Percentiles rank a stretch among this genome's conserved stretches.
These are phyloP conservation scores for Cheirogaleus medius DNA, from an alignment of 2,113 vertebrate species.

Conservation along the genomic window DNA sequence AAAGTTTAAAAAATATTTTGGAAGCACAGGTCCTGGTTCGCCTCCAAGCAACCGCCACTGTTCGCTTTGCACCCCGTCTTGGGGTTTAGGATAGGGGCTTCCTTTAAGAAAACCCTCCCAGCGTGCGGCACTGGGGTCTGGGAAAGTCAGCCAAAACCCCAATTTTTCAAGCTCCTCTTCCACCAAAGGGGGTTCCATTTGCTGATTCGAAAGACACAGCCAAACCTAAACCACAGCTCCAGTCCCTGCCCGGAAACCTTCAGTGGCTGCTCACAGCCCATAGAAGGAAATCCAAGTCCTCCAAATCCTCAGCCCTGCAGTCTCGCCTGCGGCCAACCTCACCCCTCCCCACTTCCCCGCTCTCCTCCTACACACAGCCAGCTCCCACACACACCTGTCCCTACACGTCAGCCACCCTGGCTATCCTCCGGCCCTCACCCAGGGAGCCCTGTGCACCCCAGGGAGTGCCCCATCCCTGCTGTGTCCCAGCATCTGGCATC, in stretches of 20 bases:
- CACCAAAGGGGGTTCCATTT: background rate
- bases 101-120: background rate
- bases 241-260: background rate
- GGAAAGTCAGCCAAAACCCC: background rate
- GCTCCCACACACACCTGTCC: background rate
- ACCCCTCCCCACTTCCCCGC: background rate
- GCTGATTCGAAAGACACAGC: background rate
- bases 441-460: background rate
- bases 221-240: background rate
- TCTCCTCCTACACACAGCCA: background rate
- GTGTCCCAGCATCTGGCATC: background rate
- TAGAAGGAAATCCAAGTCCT: conserved; percentile 7
- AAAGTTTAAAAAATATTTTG: background rate
- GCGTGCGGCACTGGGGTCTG: background rate
- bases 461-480: background rate
- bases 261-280: background rate
- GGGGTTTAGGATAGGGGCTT: background rate
- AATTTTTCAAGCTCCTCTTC: background rate
- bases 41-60: background rate
- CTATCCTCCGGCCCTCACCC: background rate
- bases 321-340: fast-evolving
- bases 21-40: background rate
- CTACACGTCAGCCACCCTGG: background rate
- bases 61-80: no score
- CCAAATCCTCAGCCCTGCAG: background rate